Percentiles rank a stretch among this genome's conserved stretches.
These are phyloP conservation scores for Molossus molossus DNA, from an alignment of 2,797 vertebrate genomes.

Conservation along the genomic window DNA sequence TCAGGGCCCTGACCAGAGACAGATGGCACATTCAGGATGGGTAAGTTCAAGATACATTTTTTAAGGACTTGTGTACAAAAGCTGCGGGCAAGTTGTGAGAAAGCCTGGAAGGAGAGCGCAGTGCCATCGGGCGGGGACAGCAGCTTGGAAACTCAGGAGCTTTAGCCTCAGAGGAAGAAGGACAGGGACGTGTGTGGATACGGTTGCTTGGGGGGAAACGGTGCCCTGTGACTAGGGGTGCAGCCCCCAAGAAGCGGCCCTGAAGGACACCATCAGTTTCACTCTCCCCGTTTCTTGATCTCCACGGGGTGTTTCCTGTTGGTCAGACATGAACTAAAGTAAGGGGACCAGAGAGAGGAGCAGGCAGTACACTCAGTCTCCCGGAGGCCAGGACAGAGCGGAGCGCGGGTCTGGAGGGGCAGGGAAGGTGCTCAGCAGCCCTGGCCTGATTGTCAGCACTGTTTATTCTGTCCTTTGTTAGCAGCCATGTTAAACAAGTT, in stretches of 20 bases:
- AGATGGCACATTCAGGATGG: background rate
- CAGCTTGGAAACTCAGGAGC: background rate
- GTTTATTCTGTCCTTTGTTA: background rate
- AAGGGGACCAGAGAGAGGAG: background rate
- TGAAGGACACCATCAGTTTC: background rate
- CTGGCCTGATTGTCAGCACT: background rate
- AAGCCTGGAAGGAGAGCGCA: background rate
- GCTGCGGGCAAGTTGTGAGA: background rate
- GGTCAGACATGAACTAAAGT: background rate
- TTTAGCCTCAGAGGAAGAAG: background rate
- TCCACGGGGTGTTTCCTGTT: background rate
- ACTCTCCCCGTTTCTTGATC: background rate
- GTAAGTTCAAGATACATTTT: background rate
- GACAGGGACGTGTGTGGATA: background rate
- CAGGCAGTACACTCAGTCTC: background rate
- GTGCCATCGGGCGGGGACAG: background rate
- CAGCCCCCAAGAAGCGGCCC: background rate
- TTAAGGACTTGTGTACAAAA: background rate
- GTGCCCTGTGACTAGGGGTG: background rate
- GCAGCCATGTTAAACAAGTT: background rate
- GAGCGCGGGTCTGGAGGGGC: background rate
- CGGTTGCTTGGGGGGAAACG: background rate
- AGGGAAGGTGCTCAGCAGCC: fast-evolving
- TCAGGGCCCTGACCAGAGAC: background rate
- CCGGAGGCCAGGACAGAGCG: too few relatives aligned